A percentile compares a stretch with the other conserved stretches of the same genome.
Conservation (phyloP, 2,113 vertebrate species). For the Callopanchax toddi region DNA sequence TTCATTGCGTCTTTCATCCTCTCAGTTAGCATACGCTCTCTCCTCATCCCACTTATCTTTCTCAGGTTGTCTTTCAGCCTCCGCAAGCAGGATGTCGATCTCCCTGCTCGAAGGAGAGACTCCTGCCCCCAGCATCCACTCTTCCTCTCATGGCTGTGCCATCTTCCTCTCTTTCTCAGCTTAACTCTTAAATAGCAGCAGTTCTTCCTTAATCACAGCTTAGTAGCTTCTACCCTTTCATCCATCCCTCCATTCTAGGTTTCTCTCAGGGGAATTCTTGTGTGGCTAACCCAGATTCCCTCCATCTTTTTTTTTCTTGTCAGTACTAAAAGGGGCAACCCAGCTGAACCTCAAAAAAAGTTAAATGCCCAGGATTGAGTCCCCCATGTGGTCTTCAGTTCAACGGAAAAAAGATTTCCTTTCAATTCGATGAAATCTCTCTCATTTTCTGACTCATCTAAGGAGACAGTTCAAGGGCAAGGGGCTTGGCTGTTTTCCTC, state of each 20-base stretch:
- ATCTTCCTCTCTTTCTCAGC: constrained; percentile 47
- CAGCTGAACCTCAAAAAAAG: constrained; percentile 37
- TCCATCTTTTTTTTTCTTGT: constrained; percentile 25
- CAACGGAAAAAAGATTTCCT: constrained; percentile 43
- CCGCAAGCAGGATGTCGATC: constrained; percentile 56
- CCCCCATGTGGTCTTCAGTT: constrained; percentile 27
- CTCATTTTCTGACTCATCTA: constrained; percentile 42
- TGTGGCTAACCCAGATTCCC: constrained; percentile 58
- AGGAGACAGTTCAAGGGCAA: constrained; percentile 61
- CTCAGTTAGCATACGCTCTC: constrained; percentile 60
- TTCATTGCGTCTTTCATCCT: constrained; percentile 61
- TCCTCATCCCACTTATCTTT: constrained; percentile 64
- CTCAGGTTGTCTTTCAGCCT: constrained; percentile 71
- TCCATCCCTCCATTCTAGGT: constrained; percentile 43
- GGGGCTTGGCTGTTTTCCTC: constrained; percentile 42
- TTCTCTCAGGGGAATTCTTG: constrained; percentile 44
- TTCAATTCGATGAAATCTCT: constrained; percentile 25
- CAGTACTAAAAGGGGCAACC: constrained; percentile 24
- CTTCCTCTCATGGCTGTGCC: constrained; percentile 16
- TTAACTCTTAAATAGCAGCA: constrained; percentile 70
- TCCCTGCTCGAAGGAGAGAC: constrained; percentile 48
- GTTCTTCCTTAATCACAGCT: constrained; percentile 72
- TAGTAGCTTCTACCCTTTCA: constrained; percentile 59
- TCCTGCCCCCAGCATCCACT: constrained; percentile 53
- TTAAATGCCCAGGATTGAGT: constrained; percentile 37